phyloP scores from a whole-genome alignment of 2,888 invertebrate genomes.

The Aphodius granarius region DNA sequence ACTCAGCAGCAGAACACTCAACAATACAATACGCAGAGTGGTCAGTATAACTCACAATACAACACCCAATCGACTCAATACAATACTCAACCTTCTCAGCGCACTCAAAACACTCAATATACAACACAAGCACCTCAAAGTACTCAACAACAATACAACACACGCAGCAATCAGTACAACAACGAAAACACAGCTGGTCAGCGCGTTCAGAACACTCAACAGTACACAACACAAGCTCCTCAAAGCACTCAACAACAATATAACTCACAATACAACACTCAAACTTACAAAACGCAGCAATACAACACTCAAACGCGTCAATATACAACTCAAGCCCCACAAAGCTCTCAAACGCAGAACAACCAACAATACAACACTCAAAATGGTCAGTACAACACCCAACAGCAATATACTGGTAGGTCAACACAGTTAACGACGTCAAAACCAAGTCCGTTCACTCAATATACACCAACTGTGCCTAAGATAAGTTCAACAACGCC shows the following conservation, averaged over 20 bases:
- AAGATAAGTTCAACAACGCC: constrained; percentile 46
- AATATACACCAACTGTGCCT: constrained; percentile 53
- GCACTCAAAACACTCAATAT: constrained; percentile 17
- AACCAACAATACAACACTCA: constrained; percentile 29
- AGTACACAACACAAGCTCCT: constrained; percentile 25
- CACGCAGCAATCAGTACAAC: constrained; percentile 26
- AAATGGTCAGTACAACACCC: constrained; percentile 27
- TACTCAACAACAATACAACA: constrained; percentile 31
- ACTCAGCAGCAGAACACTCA: constrained; percentile 37
- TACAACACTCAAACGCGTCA: constrained; percentile 27
- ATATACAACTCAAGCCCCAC: constrained; percentile 24
- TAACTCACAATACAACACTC: constrained; percentile 20
- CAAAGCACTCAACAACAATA: constrained; percentile 32
- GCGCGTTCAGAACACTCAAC: constrained; percentile 15
- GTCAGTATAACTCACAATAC: constrained; percentile 21
- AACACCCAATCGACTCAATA: constrained; percentile 27
- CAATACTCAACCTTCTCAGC: constrained; percentile 11
- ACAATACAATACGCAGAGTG: constrained; percentile 28
- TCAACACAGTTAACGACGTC: constrained; percentile 39
- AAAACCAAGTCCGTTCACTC: constrained; percentile 47
- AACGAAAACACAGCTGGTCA: neutral
- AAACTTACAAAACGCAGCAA: too few relatives aligned
- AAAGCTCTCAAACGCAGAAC: constrained; percentile 33
- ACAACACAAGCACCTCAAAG: constrained; percentile 23
- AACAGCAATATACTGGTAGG: constrained; percentile 21